Conservation (phyloP, 2,888 invertebrate genomes). For the Epinotia brunnichana region DNA sequence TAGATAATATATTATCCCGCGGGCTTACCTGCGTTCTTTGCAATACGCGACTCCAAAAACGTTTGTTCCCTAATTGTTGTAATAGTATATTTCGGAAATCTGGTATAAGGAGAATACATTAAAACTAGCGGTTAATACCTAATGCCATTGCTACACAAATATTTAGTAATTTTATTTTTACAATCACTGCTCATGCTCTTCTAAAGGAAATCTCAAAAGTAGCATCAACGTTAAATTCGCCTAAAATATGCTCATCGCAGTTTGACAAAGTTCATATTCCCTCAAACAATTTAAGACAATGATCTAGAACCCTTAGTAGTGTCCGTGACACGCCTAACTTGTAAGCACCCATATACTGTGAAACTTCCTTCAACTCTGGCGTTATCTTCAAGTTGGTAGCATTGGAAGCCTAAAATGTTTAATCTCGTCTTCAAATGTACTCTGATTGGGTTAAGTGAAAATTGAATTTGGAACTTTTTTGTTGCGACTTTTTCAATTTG, state of each 20-base stretch:
- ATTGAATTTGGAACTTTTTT: slow-evolving; percentile 41
- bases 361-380: slow-evolving; percentile 35
- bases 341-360: slow-evolving; percentile 40
- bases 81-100: too few species aligned
- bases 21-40: too few species aligned
- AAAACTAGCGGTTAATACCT: background rate
- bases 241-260: background rate
- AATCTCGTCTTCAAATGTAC: slow-evolving; percentile 42
- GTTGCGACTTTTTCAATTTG: slow-evolving; percentile 40
- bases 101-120: too few species aligned
- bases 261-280: slow-evolving; percentile 14
- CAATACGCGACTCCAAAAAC: too few species aligned
- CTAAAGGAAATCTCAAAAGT: background rate
- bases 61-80: too few species aligned
- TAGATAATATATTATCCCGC: too few species aligned
- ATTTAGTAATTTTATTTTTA: background rate
- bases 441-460: slow-evolving; percentile 43
- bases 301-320: slow-evolving; percentile 35
- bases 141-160: too few species aligned
- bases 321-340: slow-evolving; percentile 37
- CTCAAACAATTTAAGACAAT: slow-evolving; percentile 23
- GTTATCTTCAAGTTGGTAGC: slow-evolving; percentile 41
- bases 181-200: background rate
- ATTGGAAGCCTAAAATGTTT: slow-evolving; percentile 41
- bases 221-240: background rate